These are phyloP conservation scores for Lottia scabra DNA, from an alignment of 2,888 invertebrate genomes.

Conservation along the genomic window DNA sequence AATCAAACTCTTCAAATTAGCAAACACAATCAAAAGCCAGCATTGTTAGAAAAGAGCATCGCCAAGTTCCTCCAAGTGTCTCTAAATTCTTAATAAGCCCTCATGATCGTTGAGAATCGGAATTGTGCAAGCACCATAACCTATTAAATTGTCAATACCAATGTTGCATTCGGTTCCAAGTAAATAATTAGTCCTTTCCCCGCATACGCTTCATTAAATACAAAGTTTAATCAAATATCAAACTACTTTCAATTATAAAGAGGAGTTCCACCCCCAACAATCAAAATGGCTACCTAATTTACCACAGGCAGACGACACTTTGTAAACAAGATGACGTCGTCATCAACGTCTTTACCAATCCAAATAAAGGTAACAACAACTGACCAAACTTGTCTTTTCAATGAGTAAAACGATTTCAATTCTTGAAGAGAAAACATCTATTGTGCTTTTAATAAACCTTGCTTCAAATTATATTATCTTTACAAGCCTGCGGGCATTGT, in stretches of 20 bases:
- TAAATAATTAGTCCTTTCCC: background rate
- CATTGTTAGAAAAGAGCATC: background rate
- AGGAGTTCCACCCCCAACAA: background rate
- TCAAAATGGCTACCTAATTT: background rate
- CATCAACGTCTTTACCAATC: background rate
- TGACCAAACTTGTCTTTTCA: no score
- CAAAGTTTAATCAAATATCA: slow-evolving; percentile 1
- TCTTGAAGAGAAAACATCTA: no score
- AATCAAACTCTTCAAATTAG: no score
- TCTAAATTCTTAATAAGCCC: background rate
- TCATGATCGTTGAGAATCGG: background rate
- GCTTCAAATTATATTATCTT: background rate
- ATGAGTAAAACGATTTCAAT: no score
- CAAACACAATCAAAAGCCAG: no score
- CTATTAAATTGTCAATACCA: background rate
- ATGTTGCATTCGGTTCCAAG: background rate
- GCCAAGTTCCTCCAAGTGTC: background rate
- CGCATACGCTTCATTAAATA: background rate
- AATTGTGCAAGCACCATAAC: background rate
- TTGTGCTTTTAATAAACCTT: background rate
- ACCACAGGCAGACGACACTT: slow-evolving; percentile 1
- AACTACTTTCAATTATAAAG: background rate
- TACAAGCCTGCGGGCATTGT: background rate
- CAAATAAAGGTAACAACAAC: background rate
- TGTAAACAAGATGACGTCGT: background rate